A percentile compares a stretch with the other conserved stretches of the same genome.
Conservation (phyloP, 2,797 vertebrate genomes). For the Hemitrygon akajei region DNA sequence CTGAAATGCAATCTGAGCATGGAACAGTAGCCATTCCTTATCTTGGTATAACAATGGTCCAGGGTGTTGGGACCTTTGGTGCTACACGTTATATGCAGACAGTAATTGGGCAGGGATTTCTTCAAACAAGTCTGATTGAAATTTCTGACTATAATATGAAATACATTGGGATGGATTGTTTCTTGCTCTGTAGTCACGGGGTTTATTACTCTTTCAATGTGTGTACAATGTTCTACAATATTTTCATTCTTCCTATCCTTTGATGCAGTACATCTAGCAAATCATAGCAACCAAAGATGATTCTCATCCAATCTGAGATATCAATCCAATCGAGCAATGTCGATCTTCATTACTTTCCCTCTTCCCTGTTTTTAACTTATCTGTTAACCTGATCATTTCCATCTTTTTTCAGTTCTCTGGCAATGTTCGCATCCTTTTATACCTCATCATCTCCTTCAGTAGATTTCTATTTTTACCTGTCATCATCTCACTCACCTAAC, state of each 20-base stretch:
- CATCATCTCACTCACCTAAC: not conserved
- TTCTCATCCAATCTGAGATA: not conserved
- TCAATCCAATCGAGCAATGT: too few relatives aligned
- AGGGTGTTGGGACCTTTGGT: too few relatives aligned
- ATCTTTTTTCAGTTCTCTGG: not conserved
- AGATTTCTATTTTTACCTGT: not conserved
- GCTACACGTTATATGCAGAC: too few relatives aligned
- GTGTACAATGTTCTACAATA: not conserved
- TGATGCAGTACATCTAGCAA: not conserved
- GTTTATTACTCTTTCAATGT: not conserved
- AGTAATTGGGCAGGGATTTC: too few relatives aligned
- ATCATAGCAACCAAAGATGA: too few relatives aligned
- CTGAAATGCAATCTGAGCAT: too few relatives aligned
- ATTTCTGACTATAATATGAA: too few relatives aligned
- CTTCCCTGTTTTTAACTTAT: not conserved
- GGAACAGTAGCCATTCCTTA: too few relatives aligned
- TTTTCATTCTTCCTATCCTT: not conserved
- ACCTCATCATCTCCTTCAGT: not conserved
- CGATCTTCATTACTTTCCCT: not conserved
- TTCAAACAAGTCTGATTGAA: too few relatives aligned
- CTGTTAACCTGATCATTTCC: not conserved
- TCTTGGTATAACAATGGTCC: too few relatives aligned
- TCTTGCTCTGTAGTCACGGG: too few relatives aligned
- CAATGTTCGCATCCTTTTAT: not conserved
- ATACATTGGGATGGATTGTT: too few relatives aligned